Evolutionary conservation across 2,888 invertebrate genomes (phyloP).

Genomic region (Athalia rosae): DNA sequence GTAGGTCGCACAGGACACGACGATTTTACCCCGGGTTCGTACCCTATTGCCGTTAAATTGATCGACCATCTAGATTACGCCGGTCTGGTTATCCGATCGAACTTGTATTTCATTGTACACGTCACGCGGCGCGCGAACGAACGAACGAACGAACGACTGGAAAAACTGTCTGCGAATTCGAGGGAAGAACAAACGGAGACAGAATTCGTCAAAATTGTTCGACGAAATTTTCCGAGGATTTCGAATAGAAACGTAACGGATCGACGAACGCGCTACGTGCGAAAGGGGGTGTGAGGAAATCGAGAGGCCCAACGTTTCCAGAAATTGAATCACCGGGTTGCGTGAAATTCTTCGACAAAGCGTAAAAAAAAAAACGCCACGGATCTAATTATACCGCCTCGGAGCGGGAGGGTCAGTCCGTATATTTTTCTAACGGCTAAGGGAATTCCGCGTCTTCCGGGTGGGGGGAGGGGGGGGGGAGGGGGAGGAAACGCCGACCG

Average conservation of each 20-base stretch:
- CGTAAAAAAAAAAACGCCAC: no score
- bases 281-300: no score
- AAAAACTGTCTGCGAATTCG: neutral
- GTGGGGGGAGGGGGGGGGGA: neutral
- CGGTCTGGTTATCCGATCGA: constrained; percentile 15
- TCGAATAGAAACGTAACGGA: no score
- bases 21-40: neutral
- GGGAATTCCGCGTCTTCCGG: no score
- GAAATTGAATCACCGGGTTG: no score
- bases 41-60: neutral
- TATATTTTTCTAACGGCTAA: neutral
- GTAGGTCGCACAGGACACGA: constrained; percentile 31
- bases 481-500: neutral
- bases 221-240: no score
- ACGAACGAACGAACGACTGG: neutral
- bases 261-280: no score
- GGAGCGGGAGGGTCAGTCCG: no score
- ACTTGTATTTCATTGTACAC: neutral
- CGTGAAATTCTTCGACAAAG: no score
- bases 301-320: no score
- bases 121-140: neutral
- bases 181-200: neutral
- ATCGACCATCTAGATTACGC: constrained; percentile 17
- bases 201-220: no score
- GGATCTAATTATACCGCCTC: no score